Base-by-base conservation (phyloP, 2,797 vertebrate species). In the Psittacula derbiana region DNA sequence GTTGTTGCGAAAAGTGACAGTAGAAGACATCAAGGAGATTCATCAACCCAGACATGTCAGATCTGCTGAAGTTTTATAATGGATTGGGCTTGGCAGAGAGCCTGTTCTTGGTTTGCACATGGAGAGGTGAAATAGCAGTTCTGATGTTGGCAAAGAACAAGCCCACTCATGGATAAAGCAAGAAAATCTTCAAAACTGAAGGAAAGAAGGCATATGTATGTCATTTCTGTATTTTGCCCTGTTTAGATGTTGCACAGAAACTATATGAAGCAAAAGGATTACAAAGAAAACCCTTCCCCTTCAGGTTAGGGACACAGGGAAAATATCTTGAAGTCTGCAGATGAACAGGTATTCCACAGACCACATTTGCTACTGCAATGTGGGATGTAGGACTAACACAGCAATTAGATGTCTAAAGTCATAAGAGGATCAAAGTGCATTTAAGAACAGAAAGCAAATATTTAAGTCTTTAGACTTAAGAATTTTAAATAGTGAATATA, bases 21-120 rank as follows among this genome's bases (percentile, higher is more conserved):
- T 9, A 86, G 82, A 90, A 91, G 83, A 84, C 73, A 88, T 79
- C 66, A 90, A 90, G 66, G 89, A 92, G 44, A 90, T 75, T 88
- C 52, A 47, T 80, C 93, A 94, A 87, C 87, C 85, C 79, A 78
- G 91, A 85, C 89, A 66, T 87, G 86, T 95, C 87, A 94, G 66
- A 72, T 88, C 62, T 90, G 75, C 64, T 86, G 20, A 87, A 89
- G 75, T 80, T 92, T 85, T 92, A 5, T 80, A 85, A 90, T 53
- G 79, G 57, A 91, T 44, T 52, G 2, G 46, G n/a, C 69, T 88
- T 95, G 89, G 89, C 89, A 91, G 31, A 75, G 15, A 70, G 69
- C 50, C 89, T 83, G 50, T 20, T 88, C 60, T 76, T 84, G 78
- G 60, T 95, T 88, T 94, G 85, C 87, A 83, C 69, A 88, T 58